Evolutionary conservation across 2,888 invertebrate genomes (phyloP).

Genomic region (Copidosoma aretas): DNA sequence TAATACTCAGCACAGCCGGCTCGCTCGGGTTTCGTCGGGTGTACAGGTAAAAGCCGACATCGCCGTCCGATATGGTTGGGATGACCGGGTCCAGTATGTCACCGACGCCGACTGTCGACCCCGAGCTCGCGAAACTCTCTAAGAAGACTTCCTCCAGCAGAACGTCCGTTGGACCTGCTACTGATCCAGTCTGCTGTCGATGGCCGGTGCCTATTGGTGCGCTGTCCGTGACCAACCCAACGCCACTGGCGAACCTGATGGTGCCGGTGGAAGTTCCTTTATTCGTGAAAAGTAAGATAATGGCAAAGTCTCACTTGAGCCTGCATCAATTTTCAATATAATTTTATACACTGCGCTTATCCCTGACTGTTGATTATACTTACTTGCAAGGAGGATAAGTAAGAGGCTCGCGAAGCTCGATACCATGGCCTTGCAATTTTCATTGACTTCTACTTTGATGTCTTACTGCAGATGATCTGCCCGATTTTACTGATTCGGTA

Average conservation of each 20-base stretch:
- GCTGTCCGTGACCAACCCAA: too few relatives aligned
- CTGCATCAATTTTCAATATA: too few relatives aligned
- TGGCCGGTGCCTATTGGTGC: neutral
- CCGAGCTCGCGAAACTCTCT: slow-evolving; percentile 40
- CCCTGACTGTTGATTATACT: slow-evolving; percentile 6
- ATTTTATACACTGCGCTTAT: too few relatives aligned
- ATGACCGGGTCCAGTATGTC: slow-evolving; percentile 11
- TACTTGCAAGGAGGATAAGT: slow-evolving; percentile 28
- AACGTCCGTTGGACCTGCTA: slow-evolving; percentile 32
- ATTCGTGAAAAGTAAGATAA: too few relatives aligned
- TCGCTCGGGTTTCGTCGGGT: slow-evolving; percentile 47
- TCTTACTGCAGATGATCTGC: neutral
- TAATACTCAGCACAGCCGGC: slow-evolving; percentile 40
- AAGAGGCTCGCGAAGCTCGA: neutral
- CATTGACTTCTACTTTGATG: too few relatives aligned
- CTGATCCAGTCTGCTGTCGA: neutral
- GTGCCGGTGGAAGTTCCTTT: too few relatives aligned
- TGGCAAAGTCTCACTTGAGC: too few relatives aligned
- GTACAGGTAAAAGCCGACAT: slow-evolving; percentile 50
- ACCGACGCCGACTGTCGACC: slow-evolving; percentile 29
- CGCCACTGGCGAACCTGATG: too few relatives aligned
- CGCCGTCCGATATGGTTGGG: slow-evolving; percentile 36
- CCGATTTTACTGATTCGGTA: slow-evolving; percentile 1
- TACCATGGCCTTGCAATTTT: slow-evolving; percentile 17
- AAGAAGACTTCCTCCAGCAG: slow-evolving; percentile 39